phyloP scores from a whole-genome alignment of 2,113 vertebrate species.

The Nansenia antarctica region DNA sequence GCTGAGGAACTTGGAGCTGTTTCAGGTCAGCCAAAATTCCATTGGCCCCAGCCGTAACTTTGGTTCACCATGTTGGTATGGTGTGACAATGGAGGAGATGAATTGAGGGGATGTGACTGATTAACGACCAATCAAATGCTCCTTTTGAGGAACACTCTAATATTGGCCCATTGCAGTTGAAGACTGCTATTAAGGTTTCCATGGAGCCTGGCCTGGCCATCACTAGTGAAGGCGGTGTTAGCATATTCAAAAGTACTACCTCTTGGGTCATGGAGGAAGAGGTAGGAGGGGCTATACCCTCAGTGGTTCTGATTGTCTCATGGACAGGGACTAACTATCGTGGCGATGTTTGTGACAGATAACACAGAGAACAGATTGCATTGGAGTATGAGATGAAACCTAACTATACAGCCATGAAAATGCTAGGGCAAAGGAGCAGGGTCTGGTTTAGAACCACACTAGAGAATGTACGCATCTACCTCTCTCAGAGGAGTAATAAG shows the following conservation, averaged over 20 bases:
- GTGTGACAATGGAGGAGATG: not conserved
- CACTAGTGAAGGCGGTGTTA: constrained; percentile 3
- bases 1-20: constrained; percentile 23
- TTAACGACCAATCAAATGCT: not conserved
- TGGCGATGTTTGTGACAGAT: not conserved
- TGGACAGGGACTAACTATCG: not conserved
- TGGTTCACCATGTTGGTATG: not conserved
- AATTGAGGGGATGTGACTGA: not conserved
- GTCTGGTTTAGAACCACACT: not conserved
- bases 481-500: not conserved
- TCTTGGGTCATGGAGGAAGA: not conserved
- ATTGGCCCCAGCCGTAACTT: not conserved
- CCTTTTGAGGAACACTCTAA: not conserved
- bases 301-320: not conserved
- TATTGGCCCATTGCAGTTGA: not conserved
- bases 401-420: too few relatives aligned
- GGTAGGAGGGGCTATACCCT: not conserved
- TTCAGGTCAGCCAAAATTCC: not conserved
- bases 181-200: not conserved
- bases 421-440: not conserved
- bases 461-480: not conserved
- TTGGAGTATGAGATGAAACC: not conserved
- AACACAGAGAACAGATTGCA: not conserved
- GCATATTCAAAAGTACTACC: not conserved
- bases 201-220: not conserved